Evolutionary conservation across 2,797 vertebrate genomes (phyloP), one percentile per base, ranked within the genome.

Genomic region (Vireo griseus): DNA sequence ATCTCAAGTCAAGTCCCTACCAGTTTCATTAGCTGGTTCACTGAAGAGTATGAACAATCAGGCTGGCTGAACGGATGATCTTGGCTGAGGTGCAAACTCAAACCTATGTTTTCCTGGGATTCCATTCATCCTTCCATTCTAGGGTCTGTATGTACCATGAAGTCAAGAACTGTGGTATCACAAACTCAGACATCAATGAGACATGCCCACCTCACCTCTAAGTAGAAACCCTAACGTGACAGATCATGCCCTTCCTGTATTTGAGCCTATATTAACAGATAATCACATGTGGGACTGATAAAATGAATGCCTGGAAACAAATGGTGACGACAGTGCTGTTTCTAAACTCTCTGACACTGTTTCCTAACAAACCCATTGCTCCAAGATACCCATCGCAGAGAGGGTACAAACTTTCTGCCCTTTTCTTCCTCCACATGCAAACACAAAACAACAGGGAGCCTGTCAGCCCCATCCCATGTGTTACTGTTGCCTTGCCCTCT

Each of bases 401-500:
- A 45, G 14, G 2, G 39, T 21, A 47, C 31, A 83, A 59, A 63
- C 48, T 63, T 85, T 25, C 44, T 63, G 48, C 20, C 37, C 14
- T 82, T 65, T 81, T 54, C 31, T n/a, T 80, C 16, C 47, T 73
- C 72, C 45, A 11, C 9, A 1, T 8, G 17, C 62, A 75, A 68
- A 75, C 8, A 54, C 17, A 75, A 67, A 84, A 33, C 21, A 54
- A 68, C 3, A 65, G 20, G 2, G 13, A 75, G 9, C 29, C 52
- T 77, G 17, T 42, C 52, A 44, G 57, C 25, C 26, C 37, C 40
- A 55, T 66, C 28, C 52, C 29, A 44, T 59, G 62, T 39, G 13
- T 20, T 29, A 52, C 40, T 11, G 5, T 31, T 87, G 0, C 1
- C 44, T 50, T 1, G 2, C 29, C 10, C 62, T 31, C 17, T 28